phyloP scores from a whole-genome alignment of 1,140 invertebrate species.

The Oreohelix idahoensis region DNA sequence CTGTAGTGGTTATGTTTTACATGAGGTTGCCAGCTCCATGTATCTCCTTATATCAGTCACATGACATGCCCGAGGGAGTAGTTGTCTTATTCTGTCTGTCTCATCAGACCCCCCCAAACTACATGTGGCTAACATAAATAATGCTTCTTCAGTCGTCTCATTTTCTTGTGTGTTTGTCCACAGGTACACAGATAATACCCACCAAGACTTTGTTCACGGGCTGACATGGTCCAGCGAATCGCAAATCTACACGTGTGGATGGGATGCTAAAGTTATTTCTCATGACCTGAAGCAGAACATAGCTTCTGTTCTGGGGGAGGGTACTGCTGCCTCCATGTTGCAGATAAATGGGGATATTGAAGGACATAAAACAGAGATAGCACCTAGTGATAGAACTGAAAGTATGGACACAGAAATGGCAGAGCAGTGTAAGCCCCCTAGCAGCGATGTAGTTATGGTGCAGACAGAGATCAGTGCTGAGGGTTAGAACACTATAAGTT shows the following conservation, averaged over 20 bases:
- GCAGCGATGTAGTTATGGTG: constrained; percentile 23
- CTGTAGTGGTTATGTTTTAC: too few species aligned
- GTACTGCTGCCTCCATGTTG: not conserved
- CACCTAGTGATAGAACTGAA: not conserved
- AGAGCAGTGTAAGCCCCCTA: constrained; percentile 12
- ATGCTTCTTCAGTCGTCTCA: too few species aligned
- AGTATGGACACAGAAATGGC: not conserved
- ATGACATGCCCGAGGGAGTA: too few species aligned
- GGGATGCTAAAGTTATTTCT: constrained; percentile 25
- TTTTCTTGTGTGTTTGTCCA: too few species aligned
- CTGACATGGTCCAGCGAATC: constrained; percentile 30
- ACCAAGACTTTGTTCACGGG: constrained; percentile 35
- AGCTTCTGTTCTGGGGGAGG: not conserved
- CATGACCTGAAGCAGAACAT: not conserved
- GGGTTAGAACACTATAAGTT: too few species aligned
- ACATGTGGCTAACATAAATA: too few species aligned
- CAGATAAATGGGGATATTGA: not conserved
- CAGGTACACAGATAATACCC: constrained; percentile 21
- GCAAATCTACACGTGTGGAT: constrained; percentile 24
- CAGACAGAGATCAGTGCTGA: constrained; percentile 15
- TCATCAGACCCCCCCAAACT: too few species aligned
- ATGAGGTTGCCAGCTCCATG: too few species aligned
- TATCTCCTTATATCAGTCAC: too few species aligned
- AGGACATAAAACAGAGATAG: not conserved
- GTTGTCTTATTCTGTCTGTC: too few species aligned